Evolutionary conservation across 1,140 invertebrate species (phyloP).

Genomic region (Aplysia californica): DNA sequence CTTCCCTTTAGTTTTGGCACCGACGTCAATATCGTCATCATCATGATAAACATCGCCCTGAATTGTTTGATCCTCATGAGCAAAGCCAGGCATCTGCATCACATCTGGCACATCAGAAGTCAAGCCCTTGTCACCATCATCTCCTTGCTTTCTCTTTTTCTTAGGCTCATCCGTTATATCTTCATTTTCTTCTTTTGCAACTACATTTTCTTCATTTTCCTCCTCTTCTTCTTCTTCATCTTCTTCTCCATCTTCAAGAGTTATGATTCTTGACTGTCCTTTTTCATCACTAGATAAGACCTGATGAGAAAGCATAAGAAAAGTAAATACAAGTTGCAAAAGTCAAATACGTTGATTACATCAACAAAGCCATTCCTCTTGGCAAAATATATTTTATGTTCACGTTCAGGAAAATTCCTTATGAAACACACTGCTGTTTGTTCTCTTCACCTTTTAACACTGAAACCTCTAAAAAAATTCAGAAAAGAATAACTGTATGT

Average conservation of each 20-base stretch:
- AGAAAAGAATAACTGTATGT: too few relatives aligned
- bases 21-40: slow-evolving; percentile 23
- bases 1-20: slow-evolving; percentile 11
- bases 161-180: background rate
- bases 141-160: background rate
- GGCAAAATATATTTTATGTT: too few relatives aligned
- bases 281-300: slow-evolving; percentile 26
- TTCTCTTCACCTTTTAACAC: too few relatives aligned
- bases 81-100: slow-evolving; percentile 32
- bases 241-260: slow-evolving; percentile 35
- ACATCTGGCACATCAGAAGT: slow-evolving; percentile 27
- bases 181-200: slow-evolving; percentile 3
- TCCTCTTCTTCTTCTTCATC: slow-evolving; percentile 30
- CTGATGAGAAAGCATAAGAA: too few relatives aligned
- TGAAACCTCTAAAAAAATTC: too few relatives aligned
- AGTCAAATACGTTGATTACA: too few relatives aligned
- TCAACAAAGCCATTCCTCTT: too few relatives aligned
- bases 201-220: slow-evolving; percentile 6
- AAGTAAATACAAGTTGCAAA: too few relatives aligned
- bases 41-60: slow-evolving; percentile 21
- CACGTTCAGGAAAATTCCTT: too few relatives aligned
- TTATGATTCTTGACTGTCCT: slow-evolving; percentile 39
- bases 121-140: slow-evolving; percentile 5
- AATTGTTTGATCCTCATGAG: slow-evolving; percentile 27
- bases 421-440: too few relatives aligned